These are phyloP conservation scores for Potorous gilbertii DNA, from an alignment of 2,797 vertebrate genomes.

Conservation along the genomic window DNA sequence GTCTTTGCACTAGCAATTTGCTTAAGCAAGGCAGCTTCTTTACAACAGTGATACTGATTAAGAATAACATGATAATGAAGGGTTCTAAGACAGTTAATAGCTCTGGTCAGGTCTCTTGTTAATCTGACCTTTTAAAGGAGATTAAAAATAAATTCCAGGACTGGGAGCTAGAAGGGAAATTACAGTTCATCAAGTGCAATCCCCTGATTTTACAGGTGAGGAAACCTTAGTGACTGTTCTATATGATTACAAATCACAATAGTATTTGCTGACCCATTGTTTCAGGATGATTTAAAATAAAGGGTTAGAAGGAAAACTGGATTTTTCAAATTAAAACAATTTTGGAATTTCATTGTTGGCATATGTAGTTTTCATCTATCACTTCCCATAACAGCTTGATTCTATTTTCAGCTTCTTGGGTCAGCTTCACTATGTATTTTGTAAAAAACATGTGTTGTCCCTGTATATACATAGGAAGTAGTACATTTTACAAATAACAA, in stretches of 20 bases:
- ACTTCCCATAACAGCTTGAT: conserved; percentile 66
- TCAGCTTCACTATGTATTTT: conserved; percentile 63
- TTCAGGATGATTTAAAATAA: conserved; percentile 35
- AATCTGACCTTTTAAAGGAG: neutral
- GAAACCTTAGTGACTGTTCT: neutral
- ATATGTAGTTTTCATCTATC: conserved; percentile 56
- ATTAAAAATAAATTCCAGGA: conserved; percentile 13
- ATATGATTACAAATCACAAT: conserved; percentile 7
- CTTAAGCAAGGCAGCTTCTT: neutral
- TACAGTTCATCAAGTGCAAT: neutral
- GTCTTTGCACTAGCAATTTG: neutral
- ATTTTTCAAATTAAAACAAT: conserved; percentile 49
- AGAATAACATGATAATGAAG: neutral
- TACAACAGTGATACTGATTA: neutral
- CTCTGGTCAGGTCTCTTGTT: neutral
- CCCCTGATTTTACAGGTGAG: conserved; percentile 34
- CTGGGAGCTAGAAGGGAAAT: neutral
- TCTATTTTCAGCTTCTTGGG: conserved; percentile 68
- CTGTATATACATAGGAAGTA: conserved; percentile 48
- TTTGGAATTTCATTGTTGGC: conserved; percentile 63
- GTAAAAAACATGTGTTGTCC: conserved; percentile 45
- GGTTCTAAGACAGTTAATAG: neutral
- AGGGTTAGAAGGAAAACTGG: conserved; percentile 1
- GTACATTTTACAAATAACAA: conserved; percentile 53
- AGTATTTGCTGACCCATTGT: conserved; percentile 18